Evolutionary conservation across 23 tunicate species (phyloP).

Genomic region (Corella eumyota): DNA sequence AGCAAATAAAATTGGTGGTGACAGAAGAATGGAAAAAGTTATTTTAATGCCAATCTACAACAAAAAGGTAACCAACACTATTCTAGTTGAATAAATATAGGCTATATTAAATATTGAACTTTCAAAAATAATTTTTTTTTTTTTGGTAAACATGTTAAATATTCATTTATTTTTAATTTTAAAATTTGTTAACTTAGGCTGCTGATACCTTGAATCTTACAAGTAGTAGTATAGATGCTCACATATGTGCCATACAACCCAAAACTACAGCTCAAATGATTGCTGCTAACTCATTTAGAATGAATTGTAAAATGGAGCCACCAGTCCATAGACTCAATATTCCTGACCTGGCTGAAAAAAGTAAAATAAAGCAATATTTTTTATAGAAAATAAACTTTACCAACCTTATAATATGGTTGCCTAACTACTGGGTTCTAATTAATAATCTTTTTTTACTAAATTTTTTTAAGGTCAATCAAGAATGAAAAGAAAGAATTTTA

Average conservation of each 20-base stretch:
- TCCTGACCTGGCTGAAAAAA: slow-evolving; percentile 56
- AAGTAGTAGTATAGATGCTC: slow-evolving; percentile 74
- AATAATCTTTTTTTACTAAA: too few relatives aligned
- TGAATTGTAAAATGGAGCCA: slow-evolving; percentile 79
- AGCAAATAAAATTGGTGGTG: slow-evolving; percentile 91
- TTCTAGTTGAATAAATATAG: slow-evolving; percentile 4
- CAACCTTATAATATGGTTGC: too few relatives aligned
- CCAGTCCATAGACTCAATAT: slow-evolving; percentile 63
- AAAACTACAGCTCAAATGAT: slow-evolving; percentile 75
- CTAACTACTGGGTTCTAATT: too few relatives aligned
- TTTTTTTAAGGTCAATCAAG: too few relatives aligned
- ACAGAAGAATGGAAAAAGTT: slow-evolving; percentile 84
- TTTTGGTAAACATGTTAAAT: background rate
- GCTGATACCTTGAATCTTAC: slow-evolving; percentile 61
- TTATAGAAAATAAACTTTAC: too few relatives aligned
- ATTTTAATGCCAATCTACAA: slow-evolving; percentile 92
- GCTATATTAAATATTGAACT: background rate
- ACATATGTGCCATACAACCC: slow-evolving; percentile 64
- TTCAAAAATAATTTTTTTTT: background rate
- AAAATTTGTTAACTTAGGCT: slow-evolving; percentile 29
- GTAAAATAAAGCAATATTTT: slow-evolving; percentile 10
- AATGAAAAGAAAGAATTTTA: too few relatives aligned
- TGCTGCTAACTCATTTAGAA: slow-evolving; percentile 84
- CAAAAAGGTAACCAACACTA: slow-evolving; percentile 29
- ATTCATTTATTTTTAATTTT: background rate